Conservation (phyloP, 2,888 invertebrate genomes). For the Aquatica leii region DNA sequence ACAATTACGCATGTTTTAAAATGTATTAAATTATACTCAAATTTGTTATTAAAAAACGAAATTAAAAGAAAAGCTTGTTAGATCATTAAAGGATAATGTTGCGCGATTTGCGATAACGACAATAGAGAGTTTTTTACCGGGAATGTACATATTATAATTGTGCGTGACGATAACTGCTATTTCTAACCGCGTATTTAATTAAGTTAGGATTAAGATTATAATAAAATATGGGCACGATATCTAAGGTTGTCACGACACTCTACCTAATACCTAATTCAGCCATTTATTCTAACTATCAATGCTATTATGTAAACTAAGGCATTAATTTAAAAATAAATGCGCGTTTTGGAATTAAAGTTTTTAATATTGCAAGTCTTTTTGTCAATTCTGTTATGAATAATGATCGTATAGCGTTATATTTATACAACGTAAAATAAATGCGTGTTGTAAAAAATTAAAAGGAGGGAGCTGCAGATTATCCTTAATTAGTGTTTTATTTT, state of each 20-base stretch:
- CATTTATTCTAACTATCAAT: constrained; percentile 40
- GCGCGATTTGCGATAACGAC: neutral
- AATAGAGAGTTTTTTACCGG: constrained; percentile 15
- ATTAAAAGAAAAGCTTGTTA: constrained; percentile 11
- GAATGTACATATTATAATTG: constrained; percentile 38
- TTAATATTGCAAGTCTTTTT: constrained; percentile 29
- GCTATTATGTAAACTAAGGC: constrained; percentile 30
- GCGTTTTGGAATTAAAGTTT: constrained; percentile 30
- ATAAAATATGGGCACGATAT: constrained; percentile 58
- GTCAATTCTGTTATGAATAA: constrained; percentile 27
- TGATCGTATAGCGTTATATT: constrained; percentile 15
- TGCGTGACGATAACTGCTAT: constrained; percentile 49
- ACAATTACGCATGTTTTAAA: neutral
- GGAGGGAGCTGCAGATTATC: too few species aligned
- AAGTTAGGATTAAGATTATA: constrained; percentile 60
- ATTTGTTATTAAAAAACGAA: neutral
- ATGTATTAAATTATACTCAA: neutral
- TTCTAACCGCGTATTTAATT: constrained; percentile 57
- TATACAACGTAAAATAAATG: constrained; percentile 16
- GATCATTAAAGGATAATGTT: constrained; percentile 10
- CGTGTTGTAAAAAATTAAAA: constrained; percentile 19
- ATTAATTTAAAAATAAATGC: constrained; percentile 34
- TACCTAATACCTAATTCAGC: constrained; percentile 41
- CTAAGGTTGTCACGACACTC: constrained; percentile 49
- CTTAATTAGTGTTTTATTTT: constrained; percentile 17